phyloP scores from a whole-genome alignment of 1,140 invertebrate genomes.

The Zaprionus nigranus region DNA sequence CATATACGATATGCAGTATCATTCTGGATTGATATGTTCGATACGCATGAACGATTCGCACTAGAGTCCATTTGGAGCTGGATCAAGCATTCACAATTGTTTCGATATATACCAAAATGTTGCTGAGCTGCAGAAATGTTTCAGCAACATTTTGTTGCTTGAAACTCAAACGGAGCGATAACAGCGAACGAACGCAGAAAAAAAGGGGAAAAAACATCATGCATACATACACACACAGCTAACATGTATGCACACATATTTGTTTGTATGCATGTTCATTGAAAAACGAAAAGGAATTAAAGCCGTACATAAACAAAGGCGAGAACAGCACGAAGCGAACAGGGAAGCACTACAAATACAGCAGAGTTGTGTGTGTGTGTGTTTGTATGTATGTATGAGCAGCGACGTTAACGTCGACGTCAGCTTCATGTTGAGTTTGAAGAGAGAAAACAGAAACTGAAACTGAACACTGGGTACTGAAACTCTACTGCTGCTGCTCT shows the following conservation, averaged over 20 bases:
- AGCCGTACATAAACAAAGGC: conserved; percentile 67
- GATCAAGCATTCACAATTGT: conserved; percentile 22
- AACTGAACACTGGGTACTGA: not conserved
- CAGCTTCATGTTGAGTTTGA: conserved; percentile 41
- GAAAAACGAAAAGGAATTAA: conserved; percentile 56
- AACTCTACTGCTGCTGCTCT: conserved; percentile 35
- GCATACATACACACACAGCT: conserved; percentile 13
- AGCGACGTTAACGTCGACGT: conserved; percentile 36
- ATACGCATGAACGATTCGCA: no score
- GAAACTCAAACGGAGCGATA: conserved; percentile 9
- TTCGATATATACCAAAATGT: conserved; percentile 16
- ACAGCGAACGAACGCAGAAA: conserved; percentile 25
- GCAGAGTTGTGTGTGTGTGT: conserved; percentile 11
- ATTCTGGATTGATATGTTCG: no score
- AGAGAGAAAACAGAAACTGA: conserved; percentile 30
- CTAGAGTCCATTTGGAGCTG: no score
- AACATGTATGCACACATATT: conserved; percentile 5
- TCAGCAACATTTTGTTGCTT: conserved; percentile 43
- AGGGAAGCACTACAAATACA: conserved; percentile 46
- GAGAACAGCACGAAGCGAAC: conserved; percentile 35
- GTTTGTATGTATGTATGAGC: conserved; percentile 34
- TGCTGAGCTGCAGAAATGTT: conserved; percentile 23
- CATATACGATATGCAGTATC: no score
- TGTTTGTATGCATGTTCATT: conserved; percentile 18
- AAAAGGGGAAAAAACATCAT: conserved; percentile 21